Evolutionary conservation across 2,797 vertebrate species (phyloP).

Genomic region (Melanotaenia boesemani): DNA sequence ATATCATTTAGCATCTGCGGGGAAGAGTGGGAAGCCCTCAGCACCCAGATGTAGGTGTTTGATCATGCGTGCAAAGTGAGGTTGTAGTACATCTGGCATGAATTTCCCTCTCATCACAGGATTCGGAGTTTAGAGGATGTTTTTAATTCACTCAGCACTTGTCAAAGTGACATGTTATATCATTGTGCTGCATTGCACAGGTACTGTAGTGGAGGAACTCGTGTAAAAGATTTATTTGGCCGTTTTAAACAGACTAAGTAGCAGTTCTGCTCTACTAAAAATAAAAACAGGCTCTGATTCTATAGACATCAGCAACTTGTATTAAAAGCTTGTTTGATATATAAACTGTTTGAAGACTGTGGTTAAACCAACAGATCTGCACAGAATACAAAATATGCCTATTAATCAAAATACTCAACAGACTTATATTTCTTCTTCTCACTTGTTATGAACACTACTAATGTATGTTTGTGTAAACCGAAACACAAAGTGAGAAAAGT

Average conservation of each 20-base stretch:
- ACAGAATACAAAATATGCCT: no score
- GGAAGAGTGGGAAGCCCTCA: constrained; percentile 71
- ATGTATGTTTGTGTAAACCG: no score
- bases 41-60: constrained; percentile 80
- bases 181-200: constrained; percentile 67
- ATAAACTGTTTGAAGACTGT: neutral
- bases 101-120: constrained; percentile 70
- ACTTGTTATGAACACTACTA: no score
- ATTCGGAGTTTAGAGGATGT: constrained; percentile 69
- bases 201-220: constrained; percentile 49
- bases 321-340: constrained; percentile 10
- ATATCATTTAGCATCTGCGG: constrained; percentile 83
- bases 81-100: constrained; percentile 78
- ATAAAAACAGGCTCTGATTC: neutral
- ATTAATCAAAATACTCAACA: no score
- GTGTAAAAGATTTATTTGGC: constrained; percentile 63
- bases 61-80: constrained; percentile 81
- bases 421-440: no score
- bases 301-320: no score
- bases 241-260: constrained; percentile 50
- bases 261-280: constrained; percentile 6
- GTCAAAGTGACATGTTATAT: constrained; percentile 81
- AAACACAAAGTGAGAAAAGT: no score
- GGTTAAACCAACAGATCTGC: neutral
- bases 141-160: constrained; percentile 81